These are phyloP conservation scores for Neoitamus cyanurus DNA, from an alignment of 2,888 invertebrate genomes.

Conservation along the genomic window DNA sequence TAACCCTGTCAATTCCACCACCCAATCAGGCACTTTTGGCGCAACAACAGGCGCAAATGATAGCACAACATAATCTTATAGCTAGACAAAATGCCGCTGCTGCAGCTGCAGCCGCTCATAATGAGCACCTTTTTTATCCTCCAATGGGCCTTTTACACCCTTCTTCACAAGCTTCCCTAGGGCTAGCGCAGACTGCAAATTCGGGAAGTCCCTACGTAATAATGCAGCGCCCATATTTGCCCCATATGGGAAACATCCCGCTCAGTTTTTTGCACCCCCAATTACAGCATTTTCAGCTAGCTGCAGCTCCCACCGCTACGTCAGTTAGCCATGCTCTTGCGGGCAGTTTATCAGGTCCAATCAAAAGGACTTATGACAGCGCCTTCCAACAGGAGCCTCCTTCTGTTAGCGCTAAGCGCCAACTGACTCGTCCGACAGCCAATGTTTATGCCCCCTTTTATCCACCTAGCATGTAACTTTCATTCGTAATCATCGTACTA, in stretches of 20 bases:
- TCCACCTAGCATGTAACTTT: conserved; percentile 48
- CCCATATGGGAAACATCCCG: conserved; percentile 36
- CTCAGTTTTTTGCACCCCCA: conserved; percentile 49
- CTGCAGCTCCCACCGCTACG: conserved; percentile 19
- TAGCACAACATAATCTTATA: conserved; percentile 77
- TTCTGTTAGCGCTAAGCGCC: conserved; percentile 61
- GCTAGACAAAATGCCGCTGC: conserved; percentile 75
- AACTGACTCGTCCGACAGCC: conserved; percentile 59
- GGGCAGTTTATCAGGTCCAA: conserved; percentile 58
- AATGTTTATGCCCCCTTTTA: conserved; percentile 52
- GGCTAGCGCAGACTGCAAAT: conserved; percentile 58
- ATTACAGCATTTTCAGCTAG: neutral
- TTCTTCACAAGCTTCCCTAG: conserved; percentile 55
- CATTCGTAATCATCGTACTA: neutral
- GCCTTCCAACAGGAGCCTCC: conserved; percentile 72
- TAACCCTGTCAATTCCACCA: conserved; percentile 64
- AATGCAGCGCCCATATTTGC: conserved; percentile 52
- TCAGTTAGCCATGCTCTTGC: conserved; percentile 42
- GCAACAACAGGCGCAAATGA: conserved; percentile 71
- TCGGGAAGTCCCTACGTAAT: conserved; percentile 56
- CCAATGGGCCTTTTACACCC: conserved; percentile 58
- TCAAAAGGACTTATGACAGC: conserved; percentile 78
- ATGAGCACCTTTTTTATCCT: conserved; percentile 57
- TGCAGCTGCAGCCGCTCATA: conserved; percentile 66
- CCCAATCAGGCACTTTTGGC: conserved; percentile 66